Evolutionary conservation across 2,797 vertebrate genomes (phyloP).

Genomic region (Coendou prehensilis): DNA sequence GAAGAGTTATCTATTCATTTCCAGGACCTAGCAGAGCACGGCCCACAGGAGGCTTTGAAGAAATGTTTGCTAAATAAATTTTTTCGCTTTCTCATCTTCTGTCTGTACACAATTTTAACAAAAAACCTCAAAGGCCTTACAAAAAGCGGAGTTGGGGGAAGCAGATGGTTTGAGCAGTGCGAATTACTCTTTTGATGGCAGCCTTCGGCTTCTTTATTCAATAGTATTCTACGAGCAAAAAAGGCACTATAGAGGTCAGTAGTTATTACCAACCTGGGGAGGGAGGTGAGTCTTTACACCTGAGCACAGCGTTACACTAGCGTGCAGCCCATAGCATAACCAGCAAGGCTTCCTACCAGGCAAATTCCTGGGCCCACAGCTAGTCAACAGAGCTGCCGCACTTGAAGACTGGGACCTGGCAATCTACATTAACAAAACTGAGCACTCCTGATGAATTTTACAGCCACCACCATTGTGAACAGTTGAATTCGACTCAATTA

Average conservation of each 20-base stretch:
- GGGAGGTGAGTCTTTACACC: too few species aligned
- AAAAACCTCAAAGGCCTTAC: conserved; percentile 17
- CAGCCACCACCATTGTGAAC: neutral
- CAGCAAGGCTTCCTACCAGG: neutral
- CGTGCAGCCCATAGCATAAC: neutral
- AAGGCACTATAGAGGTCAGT: neutral
- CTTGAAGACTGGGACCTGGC: neutral
- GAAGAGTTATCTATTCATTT: neutral
- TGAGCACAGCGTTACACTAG: neutral
- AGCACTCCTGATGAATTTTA: neutral
- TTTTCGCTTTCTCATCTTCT: neutral
- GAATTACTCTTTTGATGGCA: neutral
- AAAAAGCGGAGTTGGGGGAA: neutral
- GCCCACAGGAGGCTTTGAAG: neutral
- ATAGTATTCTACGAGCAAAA: neutral
- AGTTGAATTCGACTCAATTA: neutral
- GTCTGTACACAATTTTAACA: neutral
- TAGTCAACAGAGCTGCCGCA: neutral
- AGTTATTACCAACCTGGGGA: neutral
- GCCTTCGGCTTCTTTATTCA: neutral
- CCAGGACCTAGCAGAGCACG: neutral
- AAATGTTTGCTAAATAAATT: neutral
- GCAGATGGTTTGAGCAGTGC: neutral
- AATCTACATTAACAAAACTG: neutral
- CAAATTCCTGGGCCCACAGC: neutral